Evolutionary conservation across 2,888 invertebrate genomes (phyloP).

Genomic region (Chymomyza caudatula): DNA sequence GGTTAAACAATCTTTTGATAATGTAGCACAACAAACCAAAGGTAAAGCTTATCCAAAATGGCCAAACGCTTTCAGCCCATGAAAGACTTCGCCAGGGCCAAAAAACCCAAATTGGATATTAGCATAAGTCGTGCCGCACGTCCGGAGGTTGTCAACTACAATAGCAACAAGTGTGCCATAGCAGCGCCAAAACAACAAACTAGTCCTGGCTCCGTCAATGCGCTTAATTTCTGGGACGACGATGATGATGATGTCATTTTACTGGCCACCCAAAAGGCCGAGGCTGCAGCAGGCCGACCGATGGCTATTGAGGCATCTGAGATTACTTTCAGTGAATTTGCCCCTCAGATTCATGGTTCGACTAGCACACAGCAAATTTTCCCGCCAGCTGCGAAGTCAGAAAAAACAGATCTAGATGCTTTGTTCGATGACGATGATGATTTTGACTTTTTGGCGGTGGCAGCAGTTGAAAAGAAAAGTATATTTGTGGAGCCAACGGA

Average conservation of each 20-base stretch:
- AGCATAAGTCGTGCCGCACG: slow-evolving; percentile 48
- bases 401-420: slow-evolving; percentile 41
- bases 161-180: slow-evolving; percentile 1
- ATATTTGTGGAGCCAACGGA: slow-evolving; percentile 14
- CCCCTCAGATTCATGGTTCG: slow-evolving; percentile 45
- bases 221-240: slow-evolving; percentile 71
- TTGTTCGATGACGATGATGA: slow-evolving; percentile 64
- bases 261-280: slow-evolving; percentile 74
- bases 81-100: slow-evolving; percentile 67
- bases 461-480: slow-evolving; percentile 20
- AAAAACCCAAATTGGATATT: slow-evolving; percentile 73
- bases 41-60: slow-evolving; percentile 39
- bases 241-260: slow-evolving; percentile 76
- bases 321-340: slow-evolving; percentile 70
- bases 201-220: slow-evolving; percentile 3
- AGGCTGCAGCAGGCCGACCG: slow-evolving; percentile 47
- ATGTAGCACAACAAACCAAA: neutral
- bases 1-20: neutral
- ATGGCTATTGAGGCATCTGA: slow-evolving; percentile 46
- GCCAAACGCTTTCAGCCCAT: slow-evolving; percentile 67
- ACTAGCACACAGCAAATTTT: slow-evolving; percentile 69
- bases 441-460: slow-evolving; percentile 33
- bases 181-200: neutral
- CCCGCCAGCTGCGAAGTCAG: slow-evolving; percentile 16
- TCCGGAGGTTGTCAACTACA: slow-evolving; percentile 5